Percentiles rank a stretch among this genome's conserved stretches.
Conservation (phyloP, 2,888 invertebrate genomes). For the Celastrina argiolus region DNA sequence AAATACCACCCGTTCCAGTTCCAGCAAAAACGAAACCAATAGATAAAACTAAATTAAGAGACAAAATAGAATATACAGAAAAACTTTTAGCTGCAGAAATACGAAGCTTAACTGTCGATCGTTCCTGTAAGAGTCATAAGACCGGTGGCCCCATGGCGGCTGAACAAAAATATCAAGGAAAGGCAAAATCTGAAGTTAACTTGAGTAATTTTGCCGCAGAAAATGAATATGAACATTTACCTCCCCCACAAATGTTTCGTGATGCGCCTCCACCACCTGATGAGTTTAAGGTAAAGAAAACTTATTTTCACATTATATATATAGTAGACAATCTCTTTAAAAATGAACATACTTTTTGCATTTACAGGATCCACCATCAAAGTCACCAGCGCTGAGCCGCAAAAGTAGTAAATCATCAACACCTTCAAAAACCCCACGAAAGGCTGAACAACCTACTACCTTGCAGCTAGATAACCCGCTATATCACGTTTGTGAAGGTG, state of each 20-base stretch:
- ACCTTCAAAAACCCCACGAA: conserved; percentile 62
- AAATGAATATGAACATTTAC: conserved; percentile 84
- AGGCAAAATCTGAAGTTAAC: conserved; percentile 80
- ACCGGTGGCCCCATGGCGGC: conserved; percentile 44
- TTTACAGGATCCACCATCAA: conserved; percentile 64
- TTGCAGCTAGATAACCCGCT: conserved; percentile 83
- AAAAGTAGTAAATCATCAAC: conserved; percentile 70
- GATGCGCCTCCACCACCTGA: conserved; percentile 88
- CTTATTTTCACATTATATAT: background rate
- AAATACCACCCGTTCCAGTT: conserved; percentile 51
- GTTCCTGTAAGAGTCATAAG: conserved; percentile 59
- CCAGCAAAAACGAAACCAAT: conserved; percentile 48
- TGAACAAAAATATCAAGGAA: conserved; percentile 61
- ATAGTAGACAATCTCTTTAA: background rate
- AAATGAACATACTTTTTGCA: conserved; percentile 6
- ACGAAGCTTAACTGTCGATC: conserved; percentile 62
- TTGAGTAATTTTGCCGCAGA: conserved; percentile 74
- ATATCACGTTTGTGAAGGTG: conserved; percentile 89
- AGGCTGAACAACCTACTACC: conserved; percentile 53
- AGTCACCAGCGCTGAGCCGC: conserved; percentile 64
- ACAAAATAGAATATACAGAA: conserved; percentile 71
- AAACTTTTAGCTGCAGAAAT: conserved; percentile 72
- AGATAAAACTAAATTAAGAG: conserved; percentile 59
- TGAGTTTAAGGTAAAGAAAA: conserved; percentile 74
- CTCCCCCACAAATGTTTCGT: conserved; percentile 90